Evolutionary conservation across 1,140 invertebrate species (phyloP), one percentile per base, ranked within the genome.

Genomic region (Luehdorfia chinensis): DNA sequence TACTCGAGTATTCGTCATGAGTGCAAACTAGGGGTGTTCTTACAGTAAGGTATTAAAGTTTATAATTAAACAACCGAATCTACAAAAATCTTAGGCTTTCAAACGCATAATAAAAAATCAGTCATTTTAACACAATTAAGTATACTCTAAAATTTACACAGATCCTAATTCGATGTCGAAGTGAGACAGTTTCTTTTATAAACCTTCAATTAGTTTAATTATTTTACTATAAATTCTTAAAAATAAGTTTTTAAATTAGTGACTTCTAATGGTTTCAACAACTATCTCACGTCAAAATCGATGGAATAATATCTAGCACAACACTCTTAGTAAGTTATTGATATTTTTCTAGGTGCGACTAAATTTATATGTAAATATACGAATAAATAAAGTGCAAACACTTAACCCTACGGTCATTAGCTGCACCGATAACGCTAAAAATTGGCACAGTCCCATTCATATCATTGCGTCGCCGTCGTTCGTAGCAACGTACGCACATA

Each of bases 41-140:
- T 83, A 85, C 57, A 71, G 55, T 78, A 73, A 62, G 69, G 66
- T 75, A 78, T 67, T 75, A 51, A 75, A 71, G 46, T 77, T 56
- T 77, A 77, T 68, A 71, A 71, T 77, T 69, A 80, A 83, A 72
- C 56, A 75, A 84, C 71, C 66, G 69, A 83, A 72, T 71, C 71
- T 83, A 76, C 69, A 78, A 75, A 41, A 79, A 77, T 86, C 79
- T 84, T 80, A 87, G 84, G 79, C 83, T 72, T 67, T 76, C 75
- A 76, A 86, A 87, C 80, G 71, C 75, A 77, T 87, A 86, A 87
- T 87, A 79, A 87, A 86, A 87, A 86, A 87, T 88, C 87, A 88
- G 87, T 88, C 87, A 85, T 87, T 87, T 87, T 77, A 86, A 86
- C 76, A 71, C 66, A 86, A 86, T 83, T 75, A 71, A 85, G 69